A percentile compares a stretch with the other conserved stretches of the same genome.
phyloP scores from a whole-genome alignment of 2,888 invertebrate genomes.

The Scaptomyza reducta region DNA sequence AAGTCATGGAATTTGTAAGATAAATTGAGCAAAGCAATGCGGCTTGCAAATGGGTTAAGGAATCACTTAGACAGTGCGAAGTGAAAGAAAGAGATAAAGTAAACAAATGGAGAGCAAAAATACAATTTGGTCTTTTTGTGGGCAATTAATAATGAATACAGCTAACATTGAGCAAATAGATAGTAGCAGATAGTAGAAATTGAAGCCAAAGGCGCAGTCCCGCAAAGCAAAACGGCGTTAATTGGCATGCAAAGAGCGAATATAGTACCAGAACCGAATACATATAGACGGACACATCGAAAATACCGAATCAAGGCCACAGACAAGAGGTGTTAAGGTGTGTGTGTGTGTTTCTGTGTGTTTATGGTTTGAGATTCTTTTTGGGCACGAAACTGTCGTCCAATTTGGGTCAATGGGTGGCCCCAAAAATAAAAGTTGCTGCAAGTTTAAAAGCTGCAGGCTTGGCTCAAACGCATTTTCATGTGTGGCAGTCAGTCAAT shows the following conservation, averaged over 20 bases:
- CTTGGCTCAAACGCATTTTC: slow-evolving; percentile 49
- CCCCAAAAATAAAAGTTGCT: slow-evolving; percentile 30
- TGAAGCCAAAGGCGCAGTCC: slow-evolving; percentile 26
- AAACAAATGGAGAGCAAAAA: neutral
- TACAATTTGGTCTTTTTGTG: slow-evolving; percentile 46
- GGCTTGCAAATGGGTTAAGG: slow-evolving; percentile 51
- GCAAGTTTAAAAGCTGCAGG: slow-evolving; percentile 25
- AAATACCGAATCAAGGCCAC: slow-evolving; percentile 32
- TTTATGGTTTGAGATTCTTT: slow-evolving; percentile 18
- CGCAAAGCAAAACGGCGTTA: slow-evolving; percentile 46
- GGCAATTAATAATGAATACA: slow-evolving; percentile 60
- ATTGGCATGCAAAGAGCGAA: slow-evolving; percentile 60
- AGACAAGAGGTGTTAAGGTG: slow-evolving; percentile 21
- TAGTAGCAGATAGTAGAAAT: slow-evolving; percentile 24
- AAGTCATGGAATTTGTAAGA: slow-evolving; percentile 50
- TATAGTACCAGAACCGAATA: slow-evolving; percentile 9
- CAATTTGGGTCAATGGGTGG: slow-evolving; percentile 74
- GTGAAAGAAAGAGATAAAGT: neutral
- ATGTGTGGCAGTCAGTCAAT: slow-evolving; percentile 21
- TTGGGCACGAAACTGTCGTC: slow-evolving; percentile 44
- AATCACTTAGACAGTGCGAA: slow-evolving; percentile 13
- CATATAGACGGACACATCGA: neutral
- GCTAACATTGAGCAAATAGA: slow-evolving; percentile 35
- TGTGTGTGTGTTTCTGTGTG: slow-evolving; percentile 12
- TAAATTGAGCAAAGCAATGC: slow-evolving; percentile 43